Percentiles rank a stretch among this genome's conserved stretches.
phyloP scores from a whole-genome alignment of 2,113 vertebrate genomes.

The Piprites chloris region DNA sequence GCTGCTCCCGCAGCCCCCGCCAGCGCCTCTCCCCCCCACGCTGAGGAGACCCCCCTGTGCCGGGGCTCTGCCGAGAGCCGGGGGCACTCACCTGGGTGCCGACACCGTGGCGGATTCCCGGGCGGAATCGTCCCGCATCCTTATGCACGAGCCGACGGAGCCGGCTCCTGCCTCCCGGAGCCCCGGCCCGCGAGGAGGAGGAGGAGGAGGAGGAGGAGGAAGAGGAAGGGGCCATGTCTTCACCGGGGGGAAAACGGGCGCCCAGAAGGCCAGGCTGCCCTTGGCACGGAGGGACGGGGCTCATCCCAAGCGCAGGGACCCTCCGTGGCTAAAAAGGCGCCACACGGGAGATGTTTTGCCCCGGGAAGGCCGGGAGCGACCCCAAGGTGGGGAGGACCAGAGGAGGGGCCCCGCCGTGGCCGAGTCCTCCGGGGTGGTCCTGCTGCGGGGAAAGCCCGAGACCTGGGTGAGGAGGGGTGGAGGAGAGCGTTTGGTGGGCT shows the following conservation, averaged over 20 bases:
- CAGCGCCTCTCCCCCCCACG: background rate
- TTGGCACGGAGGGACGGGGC: background rate
- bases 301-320: background rate
- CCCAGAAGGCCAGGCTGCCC: background rate
- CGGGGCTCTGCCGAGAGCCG: background rate
- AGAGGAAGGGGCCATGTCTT: background rate
- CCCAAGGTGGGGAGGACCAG: background rate
- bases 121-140: background rate
- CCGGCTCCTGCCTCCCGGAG: background rate
- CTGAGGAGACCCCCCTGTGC: background rate
- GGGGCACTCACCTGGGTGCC: slow-evolving; percentile 26
- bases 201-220: background rate
- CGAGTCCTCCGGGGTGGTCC: background rate
- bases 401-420: background rate
- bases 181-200: background rate
- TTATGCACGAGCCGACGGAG: background rate
- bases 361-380: background rate
- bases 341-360: background rate
- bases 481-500: background rate
- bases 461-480: background rate
- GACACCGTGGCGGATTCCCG: background rate
- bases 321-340: background rate
- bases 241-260: background rate
- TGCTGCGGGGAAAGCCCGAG: background rate
- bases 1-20: background rate